These are phyloP conservation scores for Amiota communis DNA, from an alignment of 2,888 invertebrate genomes.

Conservation along the genomic window DNA sequence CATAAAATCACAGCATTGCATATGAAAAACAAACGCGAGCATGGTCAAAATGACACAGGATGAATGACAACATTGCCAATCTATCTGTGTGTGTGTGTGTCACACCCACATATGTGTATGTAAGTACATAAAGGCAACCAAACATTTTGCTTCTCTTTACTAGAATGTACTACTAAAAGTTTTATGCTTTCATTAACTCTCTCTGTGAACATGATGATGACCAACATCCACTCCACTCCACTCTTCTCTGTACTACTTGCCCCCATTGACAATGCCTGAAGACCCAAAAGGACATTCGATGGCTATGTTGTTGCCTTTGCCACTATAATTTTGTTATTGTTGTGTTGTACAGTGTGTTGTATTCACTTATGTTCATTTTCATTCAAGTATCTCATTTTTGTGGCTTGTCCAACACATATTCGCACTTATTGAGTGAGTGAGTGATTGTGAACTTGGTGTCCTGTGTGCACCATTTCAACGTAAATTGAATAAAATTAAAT, in stretches of 20 bases:
- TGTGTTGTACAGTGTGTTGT: background rate
- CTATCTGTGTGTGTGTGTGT: background rate
- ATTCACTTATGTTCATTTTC: constrained; percentile 44
- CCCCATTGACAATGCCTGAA: constrained; percentile 35
- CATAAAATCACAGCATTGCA: background rate
- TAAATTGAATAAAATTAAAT: constrained; percentile 26
- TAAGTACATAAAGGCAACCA: too few relatives aligned
- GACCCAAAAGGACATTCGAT: constrained; percentile 36
- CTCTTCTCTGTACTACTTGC: background rate
- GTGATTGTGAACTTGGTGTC: constrained; percentile 1
- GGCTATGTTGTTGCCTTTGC: too few relatives aligned
- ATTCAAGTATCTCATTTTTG: constrained; percentile 55
- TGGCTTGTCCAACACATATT: constrained; percentile 61
- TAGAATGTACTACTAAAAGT: constrained; percentile 51
- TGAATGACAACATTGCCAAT: background rate
- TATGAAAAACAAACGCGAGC: too few relatives aligned
- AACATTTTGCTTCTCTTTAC: constrained; percentile 34
- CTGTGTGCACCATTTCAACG: background rate
- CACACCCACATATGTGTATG: too few relatives aligned
- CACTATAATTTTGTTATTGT: too few relatives aligned
- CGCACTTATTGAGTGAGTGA: constrained; percentile 38
- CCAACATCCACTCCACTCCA: constrained; percentile 28
- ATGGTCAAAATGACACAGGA: background rate
- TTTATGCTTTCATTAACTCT: constrained; percentile 63
- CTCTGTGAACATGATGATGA: constrained; percentile 39